Evolutionary conservation across 2,888 invertebrate species (phyloP).

Genomic region (Chrysolina oricalcia): DNA sequence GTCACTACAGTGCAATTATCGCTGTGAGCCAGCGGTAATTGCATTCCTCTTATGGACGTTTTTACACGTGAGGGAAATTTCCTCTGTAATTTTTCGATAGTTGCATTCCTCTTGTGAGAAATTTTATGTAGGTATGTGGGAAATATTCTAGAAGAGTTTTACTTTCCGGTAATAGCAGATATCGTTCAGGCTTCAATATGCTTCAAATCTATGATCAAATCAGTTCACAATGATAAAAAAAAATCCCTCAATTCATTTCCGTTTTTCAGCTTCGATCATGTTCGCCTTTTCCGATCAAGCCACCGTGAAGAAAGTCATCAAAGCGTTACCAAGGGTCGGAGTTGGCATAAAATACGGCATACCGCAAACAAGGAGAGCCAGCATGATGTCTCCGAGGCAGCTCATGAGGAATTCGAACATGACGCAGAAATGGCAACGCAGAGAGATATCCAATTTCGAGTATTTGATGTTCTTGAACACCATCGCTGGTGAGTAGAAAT

Average conservation of each 20-base stretch:
- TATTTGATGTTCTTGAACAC: constrained; percentile 99
- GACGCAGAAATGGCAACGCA: constrained; percentile 99
- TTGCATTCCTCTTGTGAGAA: too few species aligned
- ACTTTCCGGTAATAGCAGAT: too few species aligned
- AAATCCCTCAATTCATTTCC: neutral
- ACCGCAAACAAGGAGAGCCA: constrained; percentile 96
- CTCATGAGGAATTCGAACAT: constrained; percentile 99
- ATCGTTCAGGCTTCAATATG: too few species aligned
- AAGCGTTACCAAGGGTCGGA: constrained; percentile 96
- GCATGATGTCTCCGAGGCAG: constrained; percentile 99
- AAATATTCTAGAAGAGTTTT: too few species aligned
- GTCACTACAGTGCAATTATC: too few species aligned
- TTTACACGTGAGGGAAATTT: too few species aligned
- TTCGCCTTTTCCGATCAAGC: constrained; percentile 98
- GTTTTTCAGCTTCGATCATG: constrained; percentile 94
- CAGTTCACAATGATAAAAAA: neutral
- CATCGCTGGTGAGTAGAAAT: constrained; percentile 86
- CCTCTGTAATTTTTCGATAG: too few species aligned
- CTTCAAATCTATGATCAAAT: neutral
- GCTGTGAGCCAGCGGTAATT: too few species aligned
- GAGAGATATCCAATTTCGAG: constrained; percentile 99
- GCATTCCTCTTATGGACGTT: too few species aligned
- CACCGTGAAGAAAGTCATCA: constrained; percentile 98
- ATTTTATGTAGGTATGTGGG: too few species aligned
- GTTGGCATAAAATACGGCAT: constrained; percentile 99